A percentile compares a stretch with the other conserved stretches of the same genome.
Conservation (phyloP, 2,113 vertebrate species). For the Terrapene triunguis region DNA sequence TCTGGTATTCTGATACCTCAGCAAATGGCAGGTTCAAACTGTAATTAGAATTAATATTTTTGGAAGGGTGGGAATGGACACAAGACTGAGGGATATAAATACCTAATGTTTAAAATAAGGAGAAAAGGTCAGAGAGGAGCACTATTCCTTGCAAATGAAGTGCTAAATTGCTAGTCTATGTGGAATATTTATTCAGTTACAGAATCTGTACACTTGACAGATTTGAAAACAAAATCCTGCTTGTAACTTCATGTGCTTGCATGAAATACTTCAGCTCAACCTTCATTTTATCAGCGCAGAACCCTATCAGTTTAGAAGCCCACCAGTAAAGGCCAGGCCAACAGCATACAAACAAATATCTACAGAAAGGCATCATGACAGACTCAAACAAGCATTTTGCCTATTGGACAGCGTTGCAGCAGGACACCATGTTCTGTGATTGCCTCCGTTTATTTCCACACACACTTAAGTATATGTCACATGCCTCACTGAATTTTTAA, state of each 20-base stretch:
- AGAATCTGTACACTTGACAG: neutral
- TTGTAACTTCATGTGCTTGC: neutral
- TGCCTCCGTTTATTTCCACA: conserved; percentile 10
- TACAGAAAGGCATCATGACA: neutral
- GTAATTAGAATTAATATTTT: neutral
- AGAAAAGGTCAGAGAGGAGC: neutral
- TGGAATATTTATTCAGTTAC: neutral
- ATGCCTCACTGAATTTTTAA: neutral
- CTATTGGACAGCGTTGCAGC: neutral
- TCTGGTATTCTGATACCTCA: neutral
- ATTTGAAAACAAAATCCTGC: neutral
- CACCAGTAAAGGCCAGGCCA: neutral
- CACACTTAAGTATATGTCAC: neutral
- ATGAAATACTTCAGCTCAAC: neutral
- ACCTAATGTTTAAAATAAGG: neutral
- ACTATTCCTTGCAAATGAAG: neutral
- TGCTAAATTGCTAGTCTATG: neutral
- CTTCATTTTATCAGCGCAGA: neutral
- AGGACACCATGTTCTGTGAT: conserved; percentile 25
- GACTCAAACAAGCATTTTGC: neutral
- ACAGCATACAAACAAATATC: neutral
- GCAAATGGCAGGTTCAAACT: neutral
- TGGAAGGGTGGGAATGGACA: neutral
- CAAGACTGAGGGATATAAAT: neutral
- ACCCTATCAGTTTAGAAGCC: neutral